Evolutionary conservation across 2,797 vertebrate genomes (phyloP).

Genomic region (Lutjanus argentimaculatus): DNA sequence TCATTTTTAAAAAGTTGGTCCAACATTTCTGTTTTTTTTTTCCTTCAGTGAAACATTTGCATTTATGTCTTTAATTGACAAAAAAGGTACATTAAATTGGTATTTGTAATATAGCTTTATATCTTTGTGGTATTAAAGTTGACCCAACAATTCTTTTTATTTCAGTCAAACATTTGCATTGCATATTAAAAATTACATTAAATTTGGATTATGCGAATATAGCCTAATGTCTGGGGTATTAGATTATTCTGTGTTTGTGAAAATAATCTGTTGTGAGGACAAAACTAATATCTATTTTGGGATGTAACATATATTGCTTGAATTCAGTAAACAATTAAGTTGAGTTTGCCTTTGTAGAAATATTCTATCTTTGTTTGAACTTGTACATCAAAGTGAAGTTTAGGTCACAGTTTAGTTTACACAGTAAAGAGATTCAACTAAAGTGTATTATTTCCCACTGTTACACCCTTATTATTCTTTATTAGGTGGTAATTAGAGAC

Average conservation of each 20-base stretch:
- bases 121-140: too few relatives aligned
- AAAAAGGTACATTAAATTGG: neutral
- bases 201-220: neutral
- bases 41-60: neutral
- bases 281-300: neutral
- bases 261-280: neutral
- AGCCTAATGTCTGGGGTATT: neutral
- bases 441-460: too few relatives aligned
- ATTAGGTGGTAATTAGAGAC: too few relatives aligned
- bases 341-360: neutral
- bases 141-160: too few relatives aligned
- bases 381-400: neutral
- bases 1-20: too few relatives aligned
- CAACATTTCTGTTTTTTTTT: too few relatives aligned
- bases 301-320: neutral
- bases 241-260: neutral
- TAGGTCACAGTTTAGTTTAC: too few relatives aligned
- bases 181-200: neutral
- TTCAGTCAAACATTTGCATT: constrained; percentile 21
- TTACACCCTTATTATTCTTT: too few relatives aligned
- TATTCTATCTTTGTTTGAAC: neutral
- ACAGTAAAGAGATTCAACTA: too few relatives aligned
- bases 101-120: too few relatives aligned
- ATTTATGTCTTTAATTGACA: constrained; percentile 13
- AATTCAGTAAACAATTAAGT: neutral